Evolutionary conservation across 2,888 invertebrate species (phyloP).

Genomic region (Sarcophaga rosellei): DNA sequence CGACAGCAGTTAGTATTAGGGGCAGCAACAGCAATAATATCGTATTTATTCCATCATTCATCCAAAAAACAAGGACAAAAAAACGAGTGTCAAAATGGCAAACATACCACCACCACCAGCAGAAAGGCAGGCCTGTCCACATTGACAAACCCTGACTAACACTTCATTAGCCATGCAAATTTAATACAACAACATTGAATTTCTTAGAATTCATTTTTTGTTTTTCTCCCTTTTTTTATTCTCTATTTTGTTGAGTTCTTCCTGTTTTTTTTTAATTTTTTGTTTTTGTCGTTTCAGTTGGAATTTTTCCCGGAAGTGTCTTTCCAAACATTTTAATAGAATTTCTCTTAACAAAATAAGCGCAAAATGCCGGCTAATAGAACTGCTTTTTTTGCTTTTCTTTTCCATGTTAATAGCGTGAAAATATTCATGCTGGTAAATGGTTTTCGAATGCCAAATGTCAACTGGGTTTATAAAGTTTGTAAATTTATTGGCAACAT

Average conservation of each 20-base stretch:
- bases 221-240: neutral
- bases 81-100: slow-evolving; percentile 2
- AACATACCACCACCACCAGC: neutral
- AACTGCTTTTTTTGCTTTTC: neutral
- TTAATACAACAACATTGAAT: slow-evolving; percentile 44
- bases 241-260: neutral
- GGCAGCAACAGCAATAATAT: slow-evolving; percentile 24
- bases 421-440: slow-evolving; percentile 57
- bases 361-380: neutral
- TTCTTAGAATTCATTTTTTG: slow-evolving; percentile 1
- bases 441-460: slow-evolving; percentile 44
- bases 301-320: slow-evolving; percentile 39
- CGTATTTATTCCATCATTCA: slow-evolving; percentile 30
- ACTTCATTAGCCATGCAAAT: slow-evolving; percentile 69
- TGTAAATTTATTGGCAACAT: slow-evolving; percentile 46
- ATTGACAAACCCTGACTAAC: slow-evolving; percentile 45
- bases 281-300: slow-evolving; percentile 20
- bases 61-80: slow-evolving; percentile 3
- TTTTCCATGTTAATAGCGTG: slow-evolving; percentile 37
- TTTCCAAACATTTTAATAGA: slow-evolving; percentile 54
- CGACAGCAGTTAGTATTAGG: neutral
- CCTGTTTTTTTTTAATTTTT: slow-evolving; percentile 2
- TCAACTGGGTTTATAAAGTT: slow-evolving; percentile 39
- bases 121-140: neutral
- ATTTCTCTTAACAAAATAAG: neutral